Base-by-base conservation (phyloP, 2,888 invertebrate genomes). In the Tolmerus cingulatus region DNA sequence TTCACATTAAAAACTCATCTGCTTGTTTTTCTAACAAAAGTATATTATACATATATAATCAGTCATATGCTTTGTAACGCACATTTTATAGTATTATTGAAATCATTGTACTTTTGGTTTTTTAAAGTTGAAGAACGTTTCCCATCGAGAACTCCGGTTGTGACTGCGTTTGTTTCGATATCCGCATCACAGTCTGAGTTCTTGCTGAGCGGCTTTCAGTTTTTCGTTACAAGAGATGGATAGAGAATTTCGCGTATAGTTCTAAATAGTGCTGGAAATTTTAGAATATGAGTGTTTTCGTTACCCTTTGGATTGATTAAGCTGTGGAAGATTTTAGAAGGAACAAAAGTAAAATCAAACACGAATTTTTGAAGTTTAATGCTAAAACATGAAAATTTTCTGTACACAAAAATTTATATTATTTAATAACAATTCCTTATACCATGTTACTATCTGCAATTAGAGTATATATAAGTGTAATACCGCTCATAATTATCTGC, bases 151-250 rank as follows among this genome's bases (percentile, higher is more conserved):
- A 94, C 96, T 96, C 95, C 93, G 94, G 93, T 95, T 96, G 97
- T 96, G 97, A 96, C 94, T 93, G 96, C 97, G 96, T 95, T 90
- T 90, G 89, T 88, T 89, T 86, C 87, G 88, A 81, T 23, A 76
- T 37, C 95, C 97, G 96, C 97, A 97, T 97, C 97, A 97, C 97
- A 97, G 97, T 96, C 97, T 97, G 97, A 97, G 97, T 97, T 97
- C 97, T 97, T 96, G 96, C 96, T 97, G 93, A 94, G 95, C 94
- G 95, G 93, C 93, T 88, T 89, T 90, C 90, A 27, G 90, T n/a
- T 34, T 34, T 57, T 55, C 79, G 30, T 27, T 51, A 90, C 93
- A 92, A 91, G 87, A 90, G 90, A 46, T 14, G 90, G 90, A 90
- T 89, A 87, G 89, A 88, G 92, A 14, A 90, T 89, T 55, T 55